phyloP scores from a whole-genome alignment of 2,888 invertebrate genomes.

The Ferdinandea cuprea region DNA sequence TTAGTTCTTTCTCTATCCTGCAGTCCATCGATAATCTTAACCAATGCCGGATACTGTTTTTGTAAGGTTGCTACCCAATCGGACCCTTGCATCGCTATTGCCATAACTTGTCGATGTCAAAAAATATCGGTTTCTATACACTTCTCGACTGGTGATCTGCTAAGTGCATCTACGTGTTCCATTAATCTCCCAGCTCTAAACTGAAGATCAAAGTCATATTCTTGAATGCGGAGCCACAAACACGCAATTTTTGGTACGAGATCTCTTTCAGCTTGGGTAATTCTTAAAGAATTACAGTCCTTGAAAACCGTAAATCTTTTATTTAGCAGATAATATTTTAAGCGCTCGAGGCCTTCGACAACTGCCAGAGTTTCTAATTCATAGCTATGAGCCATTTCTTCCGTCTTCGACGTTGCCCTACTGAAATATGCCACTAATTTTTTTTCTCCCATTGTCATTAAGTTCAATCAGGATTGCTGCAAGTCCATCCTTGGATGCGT shows the following conservation, averaged over 20 bases:
- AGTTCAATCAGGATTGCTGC: background rate
- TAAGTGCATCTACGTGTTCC: background rate
- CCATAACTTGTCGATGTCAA: background rate
- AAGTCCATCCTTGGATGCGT: constrained; percentile 24
- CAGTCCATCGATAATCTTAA: background rate
- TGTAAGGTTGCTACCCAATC: background rate
- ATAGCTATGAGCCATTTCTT: background rate
- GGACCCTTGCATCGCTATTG: background rate
- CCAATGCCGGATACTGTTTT: background rate
- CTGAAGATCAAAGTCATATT: background rate
- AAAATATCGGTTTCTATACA: background rate
- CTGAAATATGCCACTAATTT: background rate
- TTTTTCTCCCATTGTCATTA: background rate
- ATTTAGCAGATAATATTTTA: background rate
- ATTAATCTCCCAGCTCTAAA: background rate
- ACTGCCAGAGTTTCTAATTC: background rate
- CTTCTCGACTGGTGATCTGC: background rate
- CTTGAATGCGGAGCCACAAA: constrained; percentile 9
- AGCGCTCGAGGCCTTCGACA: background rate
- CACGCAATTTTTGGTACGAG: background rate
- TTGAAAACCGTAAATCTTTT: constrained; percentile 7
- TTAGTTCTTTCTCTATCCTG: background rate
- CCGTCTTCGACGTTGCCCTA: background rate
- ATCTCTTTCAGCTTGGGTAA: constrained; percentile 12
- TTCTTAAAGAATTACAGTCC: background rate